Conservation (phyloP, 2,888 invertebrate genomes). For the Protula sp. region DNA sequence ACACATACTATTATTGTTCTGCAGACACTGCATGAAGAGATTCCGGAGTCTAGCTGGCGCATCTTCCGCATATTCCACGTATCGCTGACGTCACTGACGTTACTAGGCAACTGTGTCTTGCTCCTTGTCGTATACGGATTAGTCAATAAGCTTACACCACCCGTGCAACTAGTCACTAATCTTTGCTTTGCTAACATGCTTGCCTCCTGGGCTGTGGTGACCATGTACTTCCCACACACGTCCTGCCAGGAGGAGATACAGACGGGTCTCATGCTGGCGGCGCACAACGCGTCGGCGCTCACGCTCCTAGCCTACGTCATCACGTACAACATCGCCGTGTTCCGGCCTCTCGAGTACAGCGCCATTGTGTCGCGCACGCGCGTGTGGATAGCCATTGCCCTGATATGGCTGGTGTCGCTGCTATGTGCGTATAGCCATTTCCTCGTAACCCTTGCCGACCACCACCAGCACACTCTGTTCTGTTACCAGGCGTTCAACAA, state of each 20-base stretch:
- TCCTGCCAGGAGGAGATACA: conserved; percentile 19
- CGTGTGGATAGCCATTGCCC: conserved; percentile 15
- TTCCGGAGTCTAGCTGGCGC: not conserved
- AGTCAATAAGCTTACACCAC: conserved; percentile 19
- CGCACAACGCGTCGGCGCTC: conserved; percentile 20
- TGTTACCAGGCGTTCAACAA: conserved; percentile 14
- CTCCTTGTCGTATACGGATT: conserved; percentile 22
- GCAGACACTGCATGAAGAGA: not conserved
- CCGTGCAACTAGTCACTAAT: conserved; percentile 19
- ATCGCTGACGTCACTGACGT: conserved; percentile 13
- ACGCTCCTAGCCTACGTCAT: conserved; percentile 13
- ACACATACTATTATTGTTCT: not conserved
- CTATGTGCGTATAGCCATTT: conserved; percentile 17
- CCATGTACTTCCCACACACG: conserved; percentile 19
- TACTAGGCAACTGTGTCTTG: conserved; percentile 16
- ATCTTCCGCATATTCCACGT: conserved; percentile 16
- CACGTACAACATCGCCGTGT: conserved; percentile 18
- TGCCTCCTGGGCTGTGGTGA: conserved; percentile 23
- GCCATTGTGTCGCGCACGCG: conserved; percentile 11
- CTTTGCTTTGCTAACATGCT: conserved; percentile 22
- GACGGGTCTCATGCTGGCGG: conserved; percentile 14
- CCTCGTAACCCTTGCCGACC: conserved; percentile 12
- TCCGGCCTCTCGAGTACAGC: conserved; percentile 23
- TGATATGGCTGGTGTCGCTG: conserved; percentile 18
- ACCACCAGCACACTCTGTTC: conserved; percentile 10